phyloP scores from a whole-genome alignment of 2,888 invertebrate species.

The Rhaphigaster nebulosa region DNA sequence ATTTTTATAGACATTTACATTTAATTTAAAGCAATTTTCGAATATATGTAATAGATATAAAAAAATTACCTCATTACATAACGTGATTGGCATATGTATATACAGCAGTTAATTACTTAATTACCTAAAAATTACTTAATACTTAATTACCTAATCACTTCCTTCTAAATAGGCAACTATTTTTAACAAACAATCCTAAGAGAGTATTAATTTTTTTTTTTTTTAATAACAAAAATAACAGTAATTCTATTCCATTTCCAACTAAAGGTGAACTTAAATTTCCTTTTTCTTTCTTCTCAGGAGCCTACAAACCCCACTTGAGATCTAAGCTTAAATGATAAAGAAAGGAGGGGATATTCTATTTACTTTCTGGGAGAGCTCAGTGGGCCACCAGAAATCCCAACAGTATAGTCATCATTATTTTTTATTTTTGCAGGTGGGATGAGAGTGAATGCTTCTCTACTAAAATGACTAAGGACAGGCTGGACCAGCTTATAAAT shows the following conservation, averaged over 20 bases:
- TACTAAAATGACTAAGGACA: constrained; percentile 45
- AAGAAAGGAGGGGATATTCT: constrained; percentile 57
- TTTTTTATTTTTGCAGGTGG: background rate
- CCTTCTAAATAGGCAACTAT: too few species aligned
- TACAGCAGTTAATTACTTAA: too few species aligned
- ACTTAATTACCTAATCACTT: too few species aligned
- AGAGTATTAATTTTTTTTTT: too few species aligned
- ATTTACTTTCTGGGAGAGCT: background rate
- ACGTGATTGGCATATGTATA: background rate
- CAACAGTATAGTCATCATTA: background rate
- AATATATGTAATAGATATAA: background rate
- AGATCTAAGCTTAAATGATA: constrained; percentile 56
- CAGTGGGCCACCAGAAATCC: constrained; percentile 27
- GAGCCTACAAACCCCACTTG: constrained; percentile 51
- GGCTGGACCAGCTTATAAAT: constrained; percentile 41
- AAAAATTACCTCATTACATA: background rate
- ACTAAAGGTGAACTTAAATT: background rate
- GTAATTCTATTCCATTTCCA: background rate
- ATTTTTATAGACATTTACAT: too few species aligned
- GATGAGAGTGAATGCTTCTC: background rate
- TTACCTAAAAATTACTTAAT: too few species aligned
- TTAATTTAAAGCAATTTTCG: too few species aligned
- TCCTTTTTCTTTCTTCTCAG: background rate
- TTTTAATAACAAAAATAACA: background rate
- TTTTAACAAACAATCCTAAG: too few species aligned